These are phyloP conservation scores for Aplocera efformata DNA, from an alignment of 2,888 invertebrate genomes.

Conservation along the genomic window DNA sequence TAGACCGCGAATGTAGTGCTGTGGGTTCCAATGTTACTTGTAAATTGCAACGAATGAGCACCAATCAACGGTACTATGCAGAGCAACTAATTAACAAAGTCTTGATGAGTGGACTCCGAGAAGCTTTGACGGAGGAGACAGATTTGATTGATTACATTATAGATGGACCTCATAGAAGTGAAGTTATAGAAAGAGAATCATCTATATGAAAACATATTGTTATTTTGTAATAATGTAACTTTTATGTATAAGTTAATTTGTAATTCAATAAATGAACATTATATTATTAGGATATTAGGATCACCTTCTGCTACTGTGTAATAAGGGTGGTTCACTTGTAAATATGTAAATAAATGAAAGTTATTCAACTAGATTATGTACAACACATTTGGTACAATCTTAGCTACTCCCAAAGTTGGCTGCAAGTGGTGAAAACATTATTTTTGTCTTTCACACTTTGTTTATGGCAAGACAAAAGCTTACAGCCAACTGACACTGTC, in stretches of 20 bases:
- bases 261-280: conserved; percentile 1
- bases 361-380: too few species aligned
- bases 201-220: not conserved
- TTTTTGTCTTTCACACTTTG: too few species aligned
- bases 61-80: conserved; percentile 39
- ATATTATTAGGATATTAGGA: not conserved
- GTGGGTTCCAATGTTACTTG: conserved; percentile 43
- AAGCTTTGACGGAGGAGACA: conserved; percentile 36
- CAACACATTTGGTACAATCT: too few species aligned
- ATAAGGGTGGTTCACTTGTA: not conserved
- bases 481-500: too few species aligned
- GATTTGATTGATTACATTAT: conserved; percentile 36
- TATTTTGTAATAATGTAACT: too few species aligned
- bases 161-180: conserved; percentile 7
- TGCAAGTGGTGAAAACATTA: too few species aligned
- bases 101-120: conserved; percentile 38
- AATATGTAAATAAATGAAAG: too few species aligned
- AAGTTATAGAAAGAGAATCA: not conserved
- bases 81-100: conserved; percentile 47
- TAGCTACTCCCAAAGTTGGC: too few species aligned
- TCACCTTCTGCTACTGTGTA: not conserved
- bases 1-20: conserved; percentile 37
- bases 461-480: too few species aligned
- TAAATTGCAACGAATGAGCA: conserved; percentile 42
- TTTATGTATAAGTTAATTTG: too few species aligned